phyloP scores from a whole-genome alignment of 2,888 invertebrate species.

The Diarsia mendica region DNA sequence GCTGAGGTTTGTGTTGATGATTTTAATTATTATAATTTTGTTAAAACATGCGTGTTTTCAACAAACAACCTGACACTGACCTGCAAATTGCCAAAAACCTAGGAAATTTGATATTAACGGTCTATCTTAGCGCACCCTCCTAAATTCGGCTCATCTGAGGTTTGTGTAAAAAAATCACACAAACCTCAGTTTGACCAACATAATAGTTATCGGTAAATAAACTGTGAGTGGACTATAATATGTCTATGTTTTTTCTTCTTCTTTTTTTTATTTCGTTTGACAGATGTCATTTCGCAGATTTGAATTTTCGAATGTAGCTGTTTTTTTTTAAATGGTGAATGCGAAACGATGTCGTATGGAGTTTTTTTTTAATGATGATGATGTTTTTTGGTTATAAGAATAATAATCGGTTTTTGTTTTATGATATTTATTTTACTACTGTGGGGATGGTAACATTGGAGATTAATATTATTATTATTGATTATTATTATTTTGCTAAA shows the following conservation, averaged over 20 bases:
- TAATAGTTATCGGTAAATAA: background rate
- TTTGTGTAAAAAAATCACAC: too few species aligned
- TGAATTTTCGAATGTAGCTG: conserved; percentile 15
- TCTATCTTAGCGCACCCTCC: too few species aligned
- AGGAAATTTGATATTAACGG: too few species aligned
- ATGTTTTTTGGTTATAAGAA: conserved; percentile 22
- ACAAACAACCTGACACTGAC: too few species aligned
- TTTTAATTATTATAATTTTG: too few species aligned
- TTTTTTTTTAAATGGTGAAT: conserved; percentile 16
- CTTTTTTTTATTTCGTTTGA: conserved; percentile 21
- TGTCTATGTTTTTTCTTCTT: conserved; percentile 32
- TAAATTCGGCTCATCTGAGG: too few species aligned
- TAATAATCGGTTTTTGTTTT: conserved; percentile 22
- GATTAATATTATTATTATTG: too few species aligned
- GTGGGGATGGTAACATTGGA: conserved; percentile 28
- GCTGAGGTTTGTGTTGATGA: too few species aligned
- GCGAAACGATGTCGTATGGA: conserved; percentile 57
- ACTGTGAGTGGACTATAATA: background rate
- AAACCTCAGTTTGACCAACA: too few species aligned
- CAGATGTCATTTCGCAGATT: conserved; percentile 54
- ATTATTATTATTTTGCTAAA: too few species aligned
- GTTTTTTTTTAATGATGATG: conserved; percentile 17
- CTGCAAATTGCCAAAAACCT: too few species aligned
- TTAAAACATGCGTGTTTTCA: too few species aligned
- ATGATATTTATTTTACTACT: conserved; percentile 17